Base-by-base conservation (phyloP, 2,113 vertebrate species). In the Cyprinodon tularosa region DNA sequence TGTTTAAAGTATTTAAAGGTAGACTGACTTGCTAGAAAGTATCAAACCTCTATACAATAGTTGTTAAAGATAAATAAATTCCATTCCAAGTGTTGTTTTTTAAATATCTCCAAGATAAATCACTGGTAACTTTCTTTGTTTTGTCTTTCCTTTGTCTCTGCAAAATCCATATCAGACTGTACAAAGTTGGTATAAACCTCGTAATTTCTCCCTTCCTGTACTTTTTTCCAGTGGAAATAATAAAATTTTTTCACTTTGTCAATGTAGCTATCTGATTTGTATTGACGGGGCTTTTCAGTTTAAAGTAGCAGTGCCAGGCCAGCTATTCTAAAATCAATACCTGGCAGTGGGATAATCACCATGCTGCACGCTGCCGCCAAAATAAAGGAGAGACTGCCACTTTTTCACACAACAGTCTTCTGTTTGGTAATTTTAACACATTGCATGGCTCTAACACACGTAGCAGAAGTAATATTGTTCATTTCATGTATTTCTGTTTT, bases 171-270 rank as follows among this genome's bases (percentile, higher is more conserved):
- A 17, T 50, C 14, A 68, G 45, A 60, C 29, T 29, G 37, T 4
- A 66, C 44, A 66, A 72, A 68, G 8, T 71, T 40, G 44, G 1
- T 39, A 2, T 37, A 61, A n/a, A 60, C n/a, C 66, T 37, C 70
- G 71, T 42, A 12, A 15, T 29, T 80, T 62, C 15, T 72, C 37
- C 17, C 47, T 14, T 42, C 14, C 15, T 2, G 42, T 4, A 38
- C 37, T 67, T 76, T 47, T 72, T 69, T 80, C 37, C 71, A 59
- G 45, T 29, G 22, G 74, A 69, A 78, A 76, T 74, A 76, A 88
- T 84, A 42, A 48, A 76, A 84, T 87, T 66, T 89, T 85, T 84
- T 80, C 29, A 82, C 80, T 84, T 75, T 75, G 80, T 87, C 88
- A 88, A 53, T 82, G 80, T 75, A 68, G 68, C 45, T 14, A 77